Evolutionary conservation across 2,888 invertebrate species (phyloP).

Genomic region (Cheilosia variabilis): DNA sequence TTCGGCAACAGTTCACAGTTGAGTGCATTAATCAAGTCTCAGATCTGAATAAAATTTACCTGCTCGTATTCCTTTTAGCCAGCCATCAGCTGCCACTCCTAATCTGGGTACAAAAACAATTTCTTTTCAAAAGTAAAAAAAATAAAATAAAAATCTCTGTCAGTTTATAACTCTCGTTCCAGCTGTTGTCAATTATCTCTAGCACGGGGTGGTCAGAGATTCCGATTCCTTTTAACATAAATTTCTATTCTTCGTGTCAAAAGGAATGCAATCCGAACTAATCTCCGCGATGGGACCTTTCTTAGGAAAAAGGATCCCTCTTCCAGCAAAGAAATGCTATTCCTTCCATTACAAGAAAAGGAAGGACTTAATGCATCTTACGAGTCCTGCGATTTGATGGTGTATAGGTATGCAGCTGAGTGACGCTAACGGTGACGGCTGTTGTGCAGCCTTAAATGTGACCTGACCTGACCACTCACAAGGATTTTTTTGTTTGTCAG

Average conservation of each 20-base stretch:
- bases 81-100: background rate
- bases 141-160: constrained; percentile 10
- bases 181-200: constrained; percentile 41
- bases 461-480: constrained; percentile 39
- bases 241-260: constrained; percentile 34
- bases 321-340: constrained; percentile 20
- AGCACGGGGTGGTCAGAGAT: constrained; percentile 40
- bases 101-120: background rate
- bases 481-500: constrained; percentile 20
- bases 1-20: too few relatives aligned
- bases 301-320: constrained; percentile 47
- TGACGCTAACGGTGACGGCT: constrained; percentile 37
- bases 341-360: constrained; percentile 11
- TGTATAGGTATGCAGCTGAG: constrained; percentile 41
- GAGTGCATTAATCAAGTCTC: too few relatives aligned
- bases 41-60: too few relatives aligned
- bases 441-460: constrained; percentile 36
- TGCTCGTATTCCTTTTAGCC: background rate
- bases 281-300: constrained; percentile 47
- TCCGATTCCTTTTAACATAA: constrained; percentile 4
- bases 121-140: background rate
- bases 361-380: constrained; percentile 47
- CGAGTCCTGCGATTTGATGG: constrained; percentile 33
- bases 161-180: constrained; percentile 5
- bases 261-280: constrained; percentile 49